Evolutionary conservation across 2,888 invertebrate species (phyloP).

Genomic region (Cybosia mesomella): DNA sequence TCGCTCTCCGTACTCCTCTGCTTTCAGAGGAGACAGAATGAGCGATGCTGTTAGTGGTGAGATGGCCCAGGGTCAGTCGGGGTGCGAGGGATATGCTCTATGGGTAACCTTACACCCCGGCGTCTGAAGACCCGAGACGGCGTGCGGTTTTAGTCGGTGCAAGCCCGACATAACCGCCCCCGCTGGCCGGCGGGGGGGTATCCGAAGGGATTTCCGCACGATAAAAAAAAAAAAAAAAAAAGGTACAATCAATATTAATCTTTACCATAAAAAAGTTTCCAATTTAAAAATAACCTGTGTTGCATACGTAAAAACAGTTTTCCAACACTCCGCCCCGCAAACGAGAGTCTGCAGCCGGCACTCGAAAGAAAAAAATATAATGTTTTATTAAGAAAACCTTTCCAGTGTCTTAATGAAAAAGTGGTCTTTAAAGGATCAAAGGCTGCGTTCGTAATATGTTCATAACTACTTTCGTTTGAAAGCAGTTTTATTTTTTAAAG

Average conservation of each 20-base stretch:
- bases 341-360: conserved; percentile 30
- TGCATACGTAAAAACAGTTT: background rate
- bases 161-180: too few species aligned
- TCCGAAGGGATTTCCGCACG: too few species aligned
- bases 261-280: background rate
- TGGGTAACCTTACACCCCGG: too few species aligned
- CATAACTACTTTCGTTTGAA: conserved; percentile 16
- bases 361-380: conserved; percentile 43
- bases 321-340: conserved; percentile 22
- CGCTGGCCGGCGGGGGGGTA: too few species aligned
- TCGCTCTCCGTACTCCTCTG: too few species aligned
- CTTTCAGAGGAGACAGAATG: too few species aligned
- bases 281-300: conserved; percentile 6
- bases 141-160: too few species aligned
- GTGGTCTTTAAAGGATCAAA: conserved; percentile 36
- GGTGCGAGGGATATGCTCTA: too few species aligned
- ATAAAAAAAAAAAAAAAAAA: too few species aligned
- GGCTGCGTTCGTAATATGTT: conserved; percentile 15
- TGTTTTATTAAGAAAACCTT: conserved; percentile 44
- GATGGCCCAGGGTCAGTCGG: too few species aligned
- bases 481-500: background rate
- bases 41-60: too few species aligned
- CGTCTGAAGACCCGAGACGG: too few species aligned
- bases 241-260: background rate
- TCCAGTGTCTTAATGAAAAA: conserved; percentile 57